phyloP scores from a whole-genome alignment of 2,888 invertebrate species.

The Ditula angustiorana region DNA sequence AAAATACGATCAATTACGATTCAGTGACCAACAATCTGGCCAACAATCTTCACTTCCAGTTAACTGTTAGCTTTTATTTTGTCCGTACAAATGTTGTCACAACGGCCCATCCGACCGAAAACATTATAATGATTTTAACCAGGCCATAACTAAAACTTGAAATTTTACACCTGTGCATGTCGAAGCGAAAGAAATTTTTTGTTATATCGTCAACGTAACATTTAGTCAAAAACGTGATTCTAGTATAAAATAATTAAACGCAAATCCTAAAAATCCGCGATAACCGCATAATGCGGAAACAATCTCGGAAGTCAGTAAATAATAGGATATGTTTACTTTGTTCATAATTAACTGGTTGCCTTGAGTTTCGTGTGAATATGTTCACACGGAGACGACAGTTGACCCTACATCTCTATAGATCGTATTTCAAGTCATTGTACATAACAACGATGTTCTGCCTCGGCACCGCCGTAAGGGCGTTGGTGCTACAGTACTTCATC shows the following conservation, averaged over 20 bases:
- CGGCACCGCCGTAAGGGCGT: too few species aligned
- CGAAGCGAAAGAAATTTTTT: too few species aligned
- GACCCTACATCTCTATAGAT: neutral
- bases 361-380: constrained; percentile 40
- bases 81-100: too few species aligned
- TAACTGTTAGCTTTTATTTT: too few species aligned
- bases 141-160: too few species aligned
- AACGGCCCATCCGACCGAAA: too few species aligned
- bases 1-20: too few species aligned
- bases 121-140: too few species aligned
- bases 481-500: too few species aligned
- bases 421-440: neutral
- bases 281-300: constrained; percentile 21
- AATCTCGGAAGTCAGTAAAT: constrained; percentile 25
- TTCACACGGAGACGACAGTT: constrained; percentile 37
- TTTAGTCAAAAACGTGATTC: neutral
- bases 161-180: too few species aligned
- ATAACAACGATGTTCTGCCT: neutral
- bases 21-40: too few species aligned
- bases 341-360: constrained; percentile 46
- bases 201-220: neutral
- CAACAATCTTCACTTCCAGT: too few species aligned
- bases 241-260: neutral
- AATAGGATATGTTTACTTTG: constrained; percentile 32
- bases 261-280: constrained; percentile 4